phyloP scores from a whole-genome alignment of 2,113 vertebrate species.

The Etheostoma cragini region DNA sequence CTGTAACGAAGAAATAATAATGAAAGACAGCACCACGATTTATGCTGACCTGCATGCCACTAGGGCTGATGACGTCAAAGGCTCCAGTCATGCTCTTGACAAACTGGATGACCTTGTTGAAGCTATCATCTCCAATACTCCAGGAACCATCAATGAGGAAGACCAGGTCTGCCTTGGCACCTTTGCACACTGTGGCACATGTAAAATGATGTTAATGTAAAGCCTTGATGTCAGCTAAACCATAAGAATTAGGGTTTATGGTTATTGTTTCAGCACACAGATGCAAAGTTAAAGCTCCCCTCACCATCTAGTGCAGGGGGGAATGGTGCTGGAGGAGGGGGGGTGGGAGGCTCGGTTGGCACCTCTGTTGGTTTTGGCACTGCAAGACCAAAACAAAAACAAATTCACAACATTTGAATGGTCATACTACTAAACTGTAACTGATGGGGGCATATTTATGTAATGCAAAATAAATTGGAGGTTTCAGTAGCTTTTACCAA shows the following conservation, averaged over 20 bases:
- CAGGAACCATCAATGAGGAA: slow-evolving; percentile 98
- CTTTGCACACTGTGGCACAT: slow-evolving; percentile 89
- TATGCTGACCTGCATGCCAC: slow-evolving; percentile 92
- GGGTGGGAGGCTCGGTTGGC: slow-evolving; percentile 91
- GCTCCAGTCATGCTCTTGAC: slow-evolving; percentile 95
- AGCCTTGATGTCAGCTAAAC: neutral
- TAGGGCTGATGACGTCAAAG: slow-evolving; percentile 91
- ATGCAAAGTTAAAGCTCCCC: slow-evolving; percentile 37
- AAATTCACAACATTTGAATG: neutral
- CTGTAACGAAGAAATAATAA: neutral
- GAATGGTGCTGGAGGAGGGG: slow-evolving; percentile 91
- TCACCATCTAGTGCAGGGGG: slow-evolving; percentile 94
- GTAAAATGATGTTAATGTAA: slow-evolving; percentile 10
- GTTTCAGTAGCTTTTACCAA: neutral
- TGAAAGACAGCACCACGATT: neutral
- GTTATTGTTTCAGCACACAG: neutral
- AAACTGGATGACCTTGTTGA: slow-evolving; percentile 96
- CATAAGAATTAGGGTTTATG: neutral
- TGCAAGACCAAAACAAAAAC: slow-evolving; percentile 66
- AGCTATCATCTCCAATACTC: slow-evolving; percentile 99
- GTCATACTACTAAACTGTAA: neutral
- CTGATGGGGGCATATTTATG: neutral
- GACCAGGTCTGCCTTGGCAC: slow-evolving; percentile 97
- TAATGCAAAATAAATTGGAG: neutral
- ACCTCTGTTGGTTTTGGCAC: slow-evolving; percentile 93